Conservation (phyloP, 1,140 invertebrate genomes). For the Cotesia glomerata region DNA sequence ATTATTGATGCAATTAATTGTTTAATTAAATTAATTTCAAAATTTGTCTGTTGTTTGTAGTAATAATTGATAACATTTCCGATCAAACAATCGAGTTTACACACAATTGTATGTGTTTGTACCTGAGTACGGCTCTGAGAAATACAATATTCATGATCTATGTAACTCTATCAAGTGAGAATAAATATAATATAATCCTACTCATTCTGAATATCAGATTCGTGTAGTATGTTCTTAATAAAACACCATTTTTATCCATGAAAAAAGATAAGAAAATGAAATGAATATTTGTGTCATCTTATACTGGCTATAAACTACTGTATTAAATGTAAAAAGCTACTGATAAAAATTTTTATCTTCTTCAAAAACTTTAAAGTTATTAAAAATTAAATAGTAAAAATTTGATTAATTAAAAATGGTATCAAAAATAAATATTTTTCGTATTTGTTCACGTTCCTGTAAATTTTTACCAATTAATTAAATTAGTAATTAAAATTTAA, state of each 20-base stretch:
- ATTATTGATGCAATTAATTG: no score
- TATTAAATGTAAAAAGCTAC: no score
- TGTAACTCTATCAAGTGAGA: conserved; percentile 37
- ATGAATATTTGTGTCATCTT: no score
- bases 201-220: conserved; percentile 10
- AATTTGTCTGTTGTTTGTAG: neutral
- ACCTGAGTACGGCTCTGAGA: neutral
- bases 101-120: neutral
- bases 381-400: no score
- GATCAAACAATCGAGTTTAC: neutral
- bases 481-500: no score
- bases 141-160: conserved; percentile 25
- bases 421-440: neutral
- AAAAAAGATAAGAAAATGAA: no score
- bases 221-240: neutral
- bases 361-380: neutral
- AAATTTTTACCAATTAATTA: no score
- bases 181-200: conserved; percentile 28
- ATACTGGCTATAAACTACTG: neutral
- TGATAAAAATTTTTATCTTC: neutral
- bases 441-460: neutral
- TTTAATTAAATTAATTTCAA: no score
- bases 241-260: neutral
- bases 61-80: conserved; percentile 5
- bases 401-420: neutral